A percentile compares a stretch with the other conserved stretches of the same genome.
Conservation (phyloP, 1,140 invertebrate species). For the Apis cerana region DNA sequence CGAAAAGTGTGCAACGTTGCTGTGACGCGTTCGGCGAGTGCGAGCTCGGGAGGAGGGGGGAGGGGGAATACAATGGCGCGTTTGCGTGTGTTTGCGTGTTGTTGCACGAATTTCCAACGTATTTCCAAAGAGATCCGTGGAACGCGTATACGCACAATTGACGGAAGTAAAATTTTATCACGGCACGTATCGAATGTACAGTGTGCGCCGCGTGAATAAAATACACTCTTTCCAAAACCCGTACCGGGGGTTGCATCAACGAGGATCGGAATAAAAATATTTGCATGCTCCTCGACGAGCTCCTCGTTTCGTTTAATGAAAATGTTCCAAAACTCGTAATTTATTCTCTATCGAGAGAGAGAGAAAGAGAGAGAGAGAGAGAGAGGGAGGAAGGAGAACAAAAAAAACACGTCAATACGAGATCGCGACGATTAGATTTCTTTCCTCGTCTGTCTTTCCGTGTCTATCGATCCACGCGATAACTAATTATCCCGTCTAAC, state of each 20-base stretch:
- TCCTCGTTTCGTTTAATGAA: background rate
- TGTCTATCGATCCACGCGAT: background rate
- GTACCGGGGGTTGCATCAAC: background rate
- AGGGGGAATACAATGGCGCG: background rate
- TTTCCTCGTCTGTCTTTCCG: too few species aligned
- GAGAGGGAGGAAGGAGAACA: too few species aligned
- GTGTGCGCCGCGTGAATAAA: background rate
- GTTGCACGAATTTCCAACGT: background rate
- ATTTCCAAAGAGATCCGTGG: background rate
- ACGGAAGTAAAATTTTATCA: slow-evolving; percentile 1
- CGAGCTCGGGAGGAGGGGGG: background rate
- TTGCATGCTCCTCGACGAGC: background rate
- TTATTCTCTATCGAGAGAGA: background rate
- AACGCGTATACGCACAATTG: background rate
- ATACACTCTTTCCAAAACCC: background rate
- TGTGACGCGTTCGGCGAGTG: background rate
- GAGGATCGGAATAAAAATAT: background rate
- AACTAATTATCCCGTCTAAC: background rate
- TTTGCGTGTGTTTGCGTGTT: background rate
- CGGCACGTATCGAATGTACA: background rate
- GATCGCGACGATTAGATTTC: too few species aligned
- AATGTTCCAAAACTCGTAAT: background rate
- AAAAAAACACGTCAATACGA: too few species aligned
- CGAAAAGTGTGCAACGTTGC: too few species aligned
- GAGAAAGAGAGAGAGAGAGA: too few species aligned